Percentiles rank a stretch among this genome's conserved stretches.
These are phyloP conservation scores for Cheilosia pagana DNA, from an alignment of 2,888 invertebrate species.

Conservation along the genomic window DNA sequence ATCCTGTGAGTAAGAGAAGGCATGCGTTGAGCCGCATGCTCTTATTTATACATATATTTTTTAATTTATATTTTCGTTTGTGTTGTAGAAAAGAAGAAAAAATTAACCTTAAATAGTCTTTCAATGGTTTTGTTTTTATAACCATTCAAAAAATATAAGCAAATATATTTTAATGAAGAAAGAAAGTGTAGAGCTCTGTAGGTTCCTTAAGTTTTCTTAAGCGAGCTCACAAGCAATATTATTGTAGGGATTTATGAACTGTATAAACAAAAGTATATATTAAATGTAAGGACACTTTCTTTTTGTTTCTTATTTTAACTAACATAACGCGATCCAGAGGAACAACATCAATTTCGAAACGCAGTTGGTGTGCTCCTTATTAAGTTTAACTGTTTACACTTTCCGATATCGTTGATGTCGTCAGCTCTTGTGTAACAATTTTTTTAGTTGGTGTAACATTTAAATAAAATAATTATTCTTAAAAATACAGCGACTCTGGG, in stretches of 20 bases:
- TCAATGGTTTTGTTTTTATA: constrained; percentile 52
- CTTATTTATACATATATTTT: constrained; percentile 21
- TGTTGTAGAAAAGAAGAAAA: constrained; percentile 13
- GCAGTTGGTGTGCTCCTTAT: constrained; percentile 54
- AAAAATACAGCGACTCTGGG: constrained; percentile 13
- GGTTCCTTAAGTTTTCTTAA: constrained; percentile 15
- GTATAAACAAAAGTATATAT: constrained; percentile 29
- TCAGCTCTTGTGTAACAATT: constrained; percentile 66
- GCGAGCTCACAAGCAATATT: constrained; percentile 15
- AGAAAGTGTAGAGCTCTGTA: neutral
- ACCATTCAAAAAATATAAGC: constrained; percentile 30
- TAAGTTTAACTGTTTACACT: constrained; percentile 58
- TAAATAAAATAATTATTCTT: constrained; percentile 69
- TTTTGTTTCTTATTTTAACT: constrained; percentile 22
- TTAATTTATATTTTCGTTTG: constrained; percentile 34
- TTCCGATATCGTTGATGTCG: constrained; percentile 59
- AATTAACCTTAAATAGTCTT: constrained; percentile 34
- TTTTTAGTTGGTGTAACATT: constrained; percentile 71
- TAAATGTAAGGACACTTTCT: constrained; percentile 6
- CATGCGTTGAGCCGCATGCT: constrained; percentile 11
- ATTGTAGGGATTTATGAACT: constrained; percentile 52
- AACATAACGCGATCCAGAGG: constrained; percentile 25
- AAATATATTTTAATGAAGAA: constrained; percentile 43
- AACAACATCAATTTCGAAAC: constrained; percentile 59
- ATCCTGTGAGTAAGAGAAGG: constrained; percentile 29